Percentiles rank a stretch among this genome's conserved stretches.
These are phyloP conservation scores for Patagioenas fasciata DNA, from an alignment of 2,113 vertebrate genomes.

Conservation along the genomic window DNA sequence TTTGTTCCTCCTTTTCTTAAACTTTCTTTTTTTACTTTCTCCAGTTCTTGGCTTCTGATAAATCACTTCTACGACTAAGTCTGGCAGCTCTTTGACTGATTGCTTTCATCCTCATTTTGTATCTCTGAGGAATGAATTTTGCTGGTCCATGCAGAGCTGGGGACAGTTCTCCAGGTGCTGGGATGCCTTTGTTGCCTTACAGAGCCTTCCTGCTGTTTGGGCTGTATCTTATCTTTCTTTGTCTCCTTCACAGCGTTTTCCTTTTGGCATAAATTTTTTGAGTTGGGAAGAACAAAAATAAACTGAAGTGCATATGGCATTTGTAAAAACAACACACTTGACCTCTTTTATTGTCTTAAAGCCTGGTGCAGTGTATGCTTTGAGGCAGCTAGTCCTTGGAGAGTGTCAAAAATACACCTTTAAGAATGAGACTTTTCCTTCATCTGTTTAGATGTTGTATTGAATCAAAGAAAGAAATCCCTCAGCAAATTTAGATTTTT, in stretches of 20 bases:
- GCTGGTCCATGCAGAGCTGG: not conserved
- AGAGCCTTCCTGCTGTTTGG: not conserved
- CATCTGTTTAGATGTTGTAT: not conserved
- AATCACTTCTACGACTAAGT: not conserved
- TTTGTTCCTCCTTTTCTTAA: not conserved
- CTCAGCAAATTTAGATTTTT: not conserved
- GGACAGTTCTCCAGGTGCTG: not conserved
- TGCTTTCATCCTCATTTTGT: not conserved
- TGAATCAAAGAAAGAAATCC: not conserved
- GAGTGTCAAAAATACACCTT: not conserved
- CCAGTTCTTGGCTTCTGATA: not conserved
- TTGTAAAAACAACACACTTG: not conserved
- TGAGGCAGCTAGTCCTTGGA: not conserved
- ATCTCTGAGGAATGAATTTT: not conserved
- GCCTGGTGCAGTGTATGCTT: not conserved
- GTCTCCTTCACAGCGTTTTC: not conserved
- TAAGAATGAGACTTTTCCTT: not conserved
- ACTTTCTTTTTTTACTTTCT: not conserved
- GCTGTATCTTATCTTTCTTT: not conserved
- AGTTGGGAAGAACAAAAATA: not conserved
- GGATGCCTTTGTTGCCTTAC: not conserved
- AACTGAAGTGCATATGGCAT: not conserved
- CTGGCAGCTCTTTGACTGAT: not conserved
- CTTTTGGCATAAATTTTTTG: not conserved
- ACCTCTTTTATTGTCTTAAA: not conserved